Conservation (phyloP, 1,140 invertebrate species). For the Sitophilus oryzae region DNA sequence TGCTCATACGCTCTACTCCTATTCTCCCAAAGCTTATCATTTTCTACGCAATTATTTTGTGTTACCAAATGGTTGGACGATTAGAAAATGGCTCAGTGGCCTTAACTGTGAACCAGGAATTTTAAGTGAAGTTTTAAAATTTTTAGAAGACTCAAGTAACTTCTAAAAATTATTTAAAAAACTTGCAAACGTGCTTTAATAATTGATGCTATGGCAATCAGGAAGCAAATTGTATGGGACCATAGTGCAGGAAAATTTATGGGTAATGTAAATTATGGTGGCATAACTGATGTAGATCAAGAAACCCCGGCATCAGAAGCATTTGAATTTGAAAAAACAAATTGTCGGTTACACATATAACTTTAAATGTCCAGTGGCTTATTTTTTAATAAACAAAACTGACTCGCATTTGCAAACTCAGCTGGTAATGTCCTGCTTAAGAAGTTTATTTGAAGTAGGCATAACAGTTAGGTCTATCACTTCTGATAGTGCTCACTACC, state of each 20-base stretch:
- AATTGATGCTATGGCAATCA: slow-evolving; percentile 32
- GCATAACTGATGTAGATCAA: slow-evolving; percentile 20
- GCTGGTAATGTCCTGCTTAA: slow-evolving; percentile 22
- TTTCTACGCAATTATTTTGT: too few species aligned
- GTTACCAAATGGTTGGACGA: too few species aligned
- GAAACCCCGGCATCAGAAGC: slow-evolving; percentile 26
- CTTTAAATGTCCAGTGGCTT: slow-evolving; percentile 30
- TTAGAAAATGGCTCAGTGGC: too few species aligned
- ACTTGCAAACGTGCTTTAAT: slow-evolving; percentile 29
- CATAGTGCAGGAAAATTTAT: slow-evolving; percentile 21
- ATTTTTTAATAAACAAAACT: slow-evolving; percentile 33
- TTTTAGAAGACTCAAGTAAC: too few species aligned
- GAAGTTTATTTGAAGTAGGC: slow-evolving; percentile 21
- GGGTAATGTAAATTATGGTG: slow-evolving; percentile 32
- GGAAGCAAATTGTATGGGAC: slow-evolving; percentile 24
- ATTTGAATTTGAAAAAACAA: not conserved
- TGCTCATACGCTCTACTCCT: too few species aligned
- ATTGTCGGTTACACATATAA: slow-evolving; percentile 21
- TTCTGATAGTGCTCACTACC: slow-evolving; percentile 27
- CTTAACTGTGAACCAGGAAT: slow-evolving; percentile 19
- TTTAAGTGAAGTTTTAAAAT: slow-evolving; percentile 20
- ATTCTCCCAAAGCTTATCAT: too few species aligned
- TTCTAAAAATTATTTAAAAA: slow-evolving; percentile 14
- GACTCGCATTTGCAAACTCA: slow-evolving; percentile 21
- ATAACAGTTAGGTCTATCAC: slow-evolving; percentile 30